Evolutionary conservation across 2,113 vertebrate genomes (phyloP), one percentile per base, ranked within the genome.

Genomic region (Mastomys natalensis): DNA sequence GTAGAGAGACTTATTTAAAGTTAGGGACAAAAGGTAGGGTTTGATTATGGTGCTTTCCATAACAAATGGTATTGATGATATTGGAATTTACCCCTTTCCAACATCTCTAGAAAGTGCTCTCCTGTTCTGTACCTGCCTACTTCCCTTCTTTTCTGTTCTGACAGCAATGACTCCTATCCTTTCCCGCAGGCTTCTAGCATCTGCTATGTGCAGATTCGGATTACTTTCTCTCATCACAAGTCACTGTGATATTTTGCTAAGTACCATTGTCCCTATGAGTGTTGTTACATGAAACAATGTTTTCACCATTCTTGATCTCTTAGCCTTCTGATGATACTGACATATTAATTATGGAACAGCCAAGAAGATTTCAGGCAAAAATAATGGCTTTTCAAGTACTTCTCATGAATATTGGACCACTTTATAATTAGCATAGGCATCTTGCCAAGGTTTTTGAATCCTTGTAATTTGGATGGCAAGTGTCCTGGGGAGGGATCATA

Each of bases 381-480:
- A 92, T 76, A 96, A 95, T 97, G 88, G 72, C 81, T 97, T 96
- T 96, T 95, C 88, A 97, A 89, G 82, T 96, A 92, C 87, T 93
- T 91, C 86, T 97, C 60, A 92, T 97, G 95, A 97, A 97, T 97
- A 93, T 96, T 95, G 60, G 90, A 95, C 95, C 72, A 97, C 81
- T 95, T 97, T 95, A 92, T 97, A 95, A 97, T 95, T 97, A 97
- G 55, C 86, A 70, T 95, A 90, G 94, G 95, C 94, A 77, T 90
- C 70, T 96, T 95, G 94, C 94, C 96, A 97, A 97, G 86, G 93
- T 86, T 90, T 96, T 85, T 92, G 76, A 96, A 92, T 78, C 53
- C 53, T 93, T 90, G 9, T 94, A 94, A 97, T 97, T 96, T 97
- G 62, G 92, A 95, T 95, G 68, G 87, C 85, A 96, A 96, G 90